These are phyloP conservation scores for Sacculina carcini DNA, from an alignment of 2,888 invertebrate genomes.

Conservation along the genomic window DNA sequence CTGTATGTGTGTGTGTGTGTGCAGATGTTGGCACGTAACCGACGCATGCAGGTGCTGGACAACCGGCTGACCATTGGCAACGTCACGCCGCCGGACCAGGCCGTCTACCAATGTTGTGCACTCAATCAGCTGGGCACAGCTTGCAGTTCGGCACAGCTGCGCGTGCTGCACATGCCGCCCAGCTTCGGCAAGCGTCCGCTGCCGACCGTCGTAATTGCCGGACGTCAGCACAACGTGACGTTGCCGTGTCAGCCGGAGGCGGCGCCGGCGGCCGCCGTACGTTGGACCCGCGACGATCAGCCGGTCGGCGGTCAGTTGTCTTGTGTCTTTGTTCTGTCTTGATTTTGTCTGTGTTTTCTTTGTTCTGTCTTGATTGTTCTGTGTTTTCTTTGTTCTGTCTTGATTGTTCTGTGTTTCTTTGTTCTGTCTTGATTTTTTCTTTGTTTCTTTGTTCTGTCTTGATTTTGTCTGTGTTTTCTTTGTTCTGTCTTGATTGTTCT, in stretches of 20 bases:
- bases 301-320: constrained; percentile 29
- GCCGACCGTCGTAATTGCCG: constrained; percentile 69
- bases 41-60: constrained; percentile 17
- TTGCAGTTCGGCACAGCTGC: constrained; percentile 64
- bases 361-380: background rate
- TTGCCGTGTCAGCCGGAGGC: constrained; percentile 79
- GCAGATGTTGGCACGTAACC: constrained; percentile 43
- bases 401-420: too few relatives aligned
- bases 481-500: too few relatives aligned
- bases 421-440: too few relatives aligned
- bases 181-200: constrained; percentile 69
- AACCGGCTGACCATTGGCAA: constrained; percentile 17
- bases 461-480: too few relatives aligned
- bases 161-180: constrained; percentile 40
- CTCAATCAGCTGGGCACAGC: constrained; percentile 57
- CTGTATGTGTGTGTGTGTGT: too few relatives aligned
- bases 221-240: constrained; percentile 68
- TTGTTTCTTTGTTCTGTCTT: too few relatives aligned
- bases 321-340: background rate
- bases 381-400: background rate
- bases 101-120: constrained; percentile 85
- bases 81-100: constrained; percentile 41
- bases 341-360: background rate
- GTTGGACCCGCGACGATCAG: constrained; percentile 69
- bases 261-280: constrained; percentile 61